Conservation (phyloP, 2,888 invertebrate species). For the Mythimna pallens region DNA sequence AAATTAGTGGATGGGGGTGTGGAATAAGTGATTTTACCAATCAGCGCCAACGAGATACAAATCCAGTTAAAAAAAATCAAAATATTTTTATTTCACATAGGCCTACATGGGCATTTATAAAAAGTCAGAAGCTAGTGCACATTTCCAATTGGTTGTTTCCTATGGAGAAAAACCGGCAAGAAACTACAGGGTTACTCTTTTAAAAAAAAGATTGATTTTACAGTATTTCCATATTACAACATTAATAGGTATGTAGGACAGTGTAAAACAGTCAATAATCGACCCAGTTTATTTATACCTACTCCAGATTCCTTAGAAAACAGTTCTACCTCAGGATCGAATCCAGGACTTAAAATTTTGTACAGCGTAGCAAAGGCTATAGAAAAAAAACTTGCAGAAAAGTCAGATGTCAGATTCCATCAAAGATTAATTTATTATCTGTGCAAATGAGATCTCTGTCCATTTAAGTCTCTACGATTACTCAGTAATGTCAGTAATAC, state of each 20-base stretch:
- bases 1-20: too few species aligned
- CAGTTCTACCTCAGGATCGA: not conserved
- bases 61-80: not conserved
- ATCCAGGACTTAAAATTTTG: not conserved
- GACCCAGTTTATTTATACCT: too few species aligned
- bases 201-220: too few species aligned
- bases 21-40: not conserved
- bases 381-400: not conserved
- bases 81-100: too few species aligned
- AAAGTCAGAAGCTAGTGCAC: too few species aligned
- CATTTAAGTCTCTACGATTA: constrained; percentile 2
- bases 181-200: too few species aligned
- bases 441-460: constrained; percentile 2
- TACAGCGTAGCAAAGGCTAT: not conserved
- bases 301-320: not conserved
- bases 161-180: too few species aligned
- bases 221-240: too few species aligned
- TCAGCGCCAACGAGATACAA: not conserved
- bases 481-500: constrained; percentile 22
- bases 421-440: constrained; percentile 8
- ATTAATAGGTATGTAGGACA: too few species aligned
- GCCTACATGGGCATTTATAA: too few species aligned
- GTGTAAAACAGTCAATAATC: too few species aligned
- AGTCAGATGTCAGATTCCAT: not conserved
- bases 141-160: too few species aligned